phyloP scores from a whole-genome alignment of 2,797 vertebrate species.

The Neosalanx taihuensis region DNA sequence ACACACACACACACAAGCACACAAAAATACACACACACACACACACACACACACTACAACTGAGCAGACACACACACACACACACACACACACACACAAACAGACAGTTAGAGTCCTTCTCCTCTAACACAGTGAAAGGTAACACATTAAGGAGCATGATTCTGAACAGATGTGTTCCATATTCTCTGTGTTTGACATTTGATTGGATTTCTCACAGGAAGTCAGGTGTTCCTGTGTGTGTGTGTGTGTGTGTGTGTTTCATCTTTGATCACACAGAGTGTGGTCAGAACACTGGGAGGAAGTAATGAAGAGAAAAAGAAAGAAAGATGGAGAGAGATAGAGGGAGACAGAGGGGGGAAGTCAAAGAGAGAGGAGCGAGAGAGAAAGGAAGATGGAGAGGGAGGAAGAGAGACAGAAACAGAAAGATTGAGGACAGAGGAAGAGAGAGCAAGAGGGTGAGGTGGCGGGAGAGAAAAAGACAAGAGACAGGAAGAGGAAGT shows the following conservation, averaged over 20 bases:
- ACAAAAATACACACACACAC: too few relatives aligned
- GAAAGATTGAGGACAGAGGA: background rate
- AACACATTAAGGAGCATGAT: background rate
- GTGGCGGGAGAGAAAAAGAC: background rate
- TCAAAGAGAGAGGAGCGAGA: background rate
- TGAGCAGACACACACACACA: too few relatives aligned
- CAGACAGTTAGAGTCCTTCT: background rate
- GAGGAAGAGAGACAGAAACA: too few relatives aligned
- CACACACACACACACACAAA: too few relatives aligned
- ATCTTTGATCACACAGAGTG: background rate
- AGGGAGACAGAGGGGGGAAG: background rate
- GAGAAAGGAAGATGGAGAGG: background rate
- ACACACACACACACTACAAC: background rate
- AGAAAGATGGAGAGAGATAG: background rate
- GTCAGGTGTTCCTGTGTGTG: background rate
- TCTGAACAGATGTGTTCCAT: background rate
- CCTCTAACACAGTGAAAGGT: background rate
- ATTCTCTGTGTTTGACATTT: background rate
- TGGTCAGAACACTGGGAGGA: conserved; percentile 2
- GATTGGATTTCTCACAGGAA: background rate
- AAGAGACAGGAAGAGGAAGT: background rate
- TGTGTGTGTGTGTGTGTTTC: background rate
- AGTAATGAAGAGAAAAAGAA: background rate
- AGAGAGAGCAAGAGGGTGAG: background rate
- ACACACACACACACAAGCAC: conserved; percentile 12